Evolutionary conservation across 2,797 vertebrate genomes (phyloP).

Genomic region (Dicrostonyx torquatus): DNA sequence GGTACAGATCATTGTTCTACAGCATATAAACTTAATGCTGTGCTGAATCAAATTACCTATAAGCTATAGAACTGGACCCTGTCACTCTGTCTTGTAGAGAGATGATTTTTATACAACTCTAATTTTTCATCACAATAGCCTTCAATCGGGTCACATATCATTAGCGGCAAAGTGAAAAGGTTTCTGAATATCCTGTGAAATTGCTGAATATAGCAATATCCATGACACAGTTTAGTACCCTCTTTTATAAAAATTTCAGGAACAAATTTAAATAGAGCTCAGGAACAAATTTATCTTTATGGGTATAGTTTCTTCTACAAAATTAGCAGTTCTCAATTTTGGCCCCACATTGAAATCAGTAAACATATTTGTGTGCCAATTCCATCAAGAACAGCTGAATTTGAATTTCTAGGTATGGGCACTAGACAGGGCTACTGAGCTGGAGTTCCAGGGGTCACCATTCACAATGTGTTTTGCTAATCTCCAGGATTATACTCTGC

Average conservation of each 20-base stretch:
- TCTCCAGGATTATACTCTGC: constrained; percentile 14
- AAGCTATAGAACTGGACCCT: constrained; percentile 25
- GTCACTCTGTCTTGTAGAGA: not conserved
- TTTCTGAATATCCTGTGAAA: constrained; percentile 48
- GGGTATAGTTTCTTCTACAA: constrained; percentile 53
- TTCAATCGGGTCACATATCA: constrained; percentile 23
- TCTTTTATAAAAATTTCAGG: constrained; percentile 35
- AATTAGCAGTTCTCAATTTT: constrained; percentile 47
- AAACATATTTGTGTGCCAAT: constrained; percentile 9
- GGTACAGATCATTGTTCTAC: too few species aligned
- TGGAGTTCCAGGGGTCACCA: constrained; percentile 25
- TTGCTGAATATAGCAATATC: constrained; percentile 11
- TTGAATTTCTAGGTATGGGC: constrained; percentile 25
- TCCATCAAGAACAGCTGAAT: constrained; percentile 51
- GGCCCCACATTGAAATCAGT: constrained; percentile 28
- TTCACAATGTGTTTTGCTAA: constrained; percentile 32
- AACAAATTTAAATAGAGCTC: constrained; percentile 59
- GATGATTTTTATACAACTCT: constrained; percentile 10
- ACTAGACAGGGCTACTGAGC: not conserved
- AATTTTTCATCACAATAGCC: constrained; percentile 43
- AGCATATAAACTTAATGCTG: not conserved
- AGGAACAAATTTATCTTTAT: constrained; percentile 70
- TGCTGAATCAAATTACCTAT: constrained; percentile 19
- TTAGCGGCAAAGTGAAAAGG: constrained; percentile 55
- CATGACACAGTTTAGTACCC: constrained; percentile 52